phyloP scores from a whole-genome alignment of 2,797 vertebrate species.

The Typhlichthys subterraneus region DNA sequence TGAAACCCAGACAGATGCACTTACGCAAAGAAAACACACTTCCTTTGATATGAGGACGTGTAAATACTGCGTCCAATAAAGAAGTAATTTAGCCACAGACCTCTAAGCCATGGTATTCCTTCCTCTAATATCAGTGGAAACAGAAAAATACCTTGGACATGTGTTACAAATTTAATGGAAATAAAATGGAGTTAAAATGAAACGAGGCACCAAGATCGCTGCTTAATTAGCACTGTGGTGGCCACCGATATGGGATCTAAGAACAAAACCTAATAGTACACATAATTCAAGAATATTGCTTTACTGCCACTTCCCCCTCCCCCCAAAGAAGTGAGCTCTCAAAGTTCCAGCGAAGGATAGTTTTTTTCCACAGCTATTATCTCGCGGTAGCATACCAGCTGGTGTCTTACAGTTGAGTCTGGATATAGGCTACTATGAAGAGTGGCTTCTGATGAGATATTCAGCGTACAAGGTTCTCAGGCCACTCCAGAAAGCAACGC shows the following conservation, averaged over 20 bases:
- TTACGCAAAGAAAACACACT: slow-evolving; percentile 54
- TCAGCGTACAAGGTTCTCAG: slow-evolving; percentile 36
- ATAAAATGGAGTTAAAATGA: slow-evolving; percentile 56
- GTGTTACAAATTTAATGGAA: slow-evolving; percentile 64
- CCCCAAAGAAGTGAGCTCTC: slow-evolving; percentile 10
- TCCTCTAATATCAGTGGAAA: slow-evolving; percentile 26
- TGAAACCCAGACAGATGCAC: slow-evolving; percentile 39
- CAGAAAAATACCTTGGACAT: slow-evolving; percentile 53
- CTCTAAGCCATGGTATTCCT: slow-evolving; percentile 15
- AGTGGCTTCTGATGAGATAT: slow-evolving; percentile 43
- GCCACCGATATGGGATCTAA: slow-evolving; percentile 58
- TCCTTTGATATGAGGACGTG: slow-evolving; percentile 46
- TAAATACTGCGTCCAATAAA: slow-evolving; percentile 34
- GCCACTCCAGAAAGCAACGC: slow-evolving; percentile 36
- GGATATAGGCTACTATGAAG: slow-evolving; percentile 31
- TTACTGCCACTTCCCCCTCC: slow-evolving; percentile 21
- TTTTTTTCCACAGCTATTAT: slow-evolving; percentile 58
- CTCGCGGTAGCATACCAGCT: slow-evolving; percentile 40
- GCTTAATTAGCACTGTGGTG: slow-evolving; percentile 61
- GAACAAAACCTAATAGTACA: slow-evolving; percentile 36
- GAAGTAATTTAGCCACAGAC: slow-evolving; percentile 17
- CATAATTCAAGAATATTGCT: slow-evolving; percentile 33
- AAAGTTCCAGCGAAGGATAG: slow-evolving; percentile 42
- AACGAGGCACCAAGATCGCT: slow-evolving; percentile 56
- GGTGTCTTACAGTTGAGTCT: slow-evolving; percentile 22